phyloP scores from a whole-genome alignment of 2,797 vertebrate species.

The Falco berigora region DNA sequence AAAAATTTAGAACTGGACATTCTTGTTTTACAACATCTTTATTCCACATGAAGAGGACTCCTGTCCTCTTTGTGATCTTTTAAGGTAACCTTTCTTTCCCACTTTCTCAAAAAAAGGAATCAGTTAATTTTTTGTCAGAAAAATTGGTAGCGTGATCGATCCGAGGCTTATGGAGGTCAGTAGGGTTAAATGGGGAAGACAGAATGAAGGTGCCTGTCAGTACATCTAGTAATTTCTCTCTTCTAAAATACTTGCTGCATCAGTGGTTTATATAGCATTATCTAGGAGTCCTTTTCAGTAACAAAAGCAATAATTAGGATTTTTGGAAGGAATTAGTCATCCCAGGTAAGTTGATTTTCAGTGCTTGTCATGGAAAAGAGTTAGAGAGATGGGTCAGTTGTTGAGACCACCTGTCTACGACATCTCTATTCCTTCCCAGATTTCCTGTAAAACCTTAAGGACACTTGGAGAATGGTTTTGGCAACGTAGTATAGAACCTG shows the following conservation, averaged over 20 bases:
- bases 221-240: background rate
- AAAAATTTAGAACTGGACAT: background rate
- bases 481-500: background rate
- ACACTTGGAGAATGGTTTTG: background rate
- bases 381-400: background rate
- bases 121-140: background rate
- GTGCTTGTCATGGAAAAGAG: background rate
- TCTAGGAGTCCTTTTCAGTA: background rate
- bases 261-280: background rate
- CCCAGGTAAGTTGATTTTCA: background rate
- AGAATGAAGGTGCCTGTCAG: background rate
- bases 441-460: background rate
- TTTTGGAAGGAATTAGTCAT: background rate
- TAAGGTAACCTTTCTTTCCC: background rate
- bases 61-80: background rate
- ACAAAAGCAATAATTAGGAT: background rate
- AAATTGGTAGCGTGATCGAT: rapidly evolving
- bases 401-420: background rate
- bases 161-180: background rate
- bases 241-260: background rate
- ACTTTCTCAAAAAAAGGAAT: background rate
- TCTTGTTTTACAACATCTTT: background rate
- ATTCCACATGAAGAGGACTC: background rate
- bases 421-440: background rate
- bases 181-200: background rate